A percentile compares a stretch with the other conserved stretches of the same genome.
These are phyloP conservation scores for Euspilapteryx auroguttella DNA, from an alignment of 2,888 invertebrate genomes.

Conservation along the genomic window DNA sequence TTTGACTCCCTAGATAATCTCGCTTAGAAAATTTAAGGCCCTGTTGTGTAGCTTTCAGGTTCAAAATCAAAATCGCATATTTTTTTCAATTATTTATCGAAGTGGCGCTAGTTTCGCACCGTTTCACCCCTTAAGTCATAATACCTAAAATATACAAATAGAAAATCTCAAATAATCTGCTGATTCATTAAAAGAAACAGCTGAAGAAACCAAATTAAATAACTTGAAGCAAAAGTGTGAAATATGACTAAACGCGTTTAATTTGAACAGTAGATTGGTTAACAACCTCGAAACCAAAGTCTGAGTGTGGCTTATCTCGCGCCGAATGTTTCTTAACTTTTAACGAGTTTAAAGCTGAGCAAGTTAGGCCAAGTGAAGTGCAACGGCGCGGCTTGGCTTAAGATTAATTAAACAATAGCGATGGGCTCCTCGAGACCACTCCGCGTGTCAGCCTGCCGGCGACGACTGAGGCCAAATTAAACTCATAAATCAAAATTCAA, in stretches of 20 bases:
- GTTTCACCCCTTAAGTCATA: too few relatives aligned
- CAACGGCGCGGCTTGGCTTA: conserved; percentile 37
- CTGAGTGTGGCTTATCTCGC: conserved; percentile 57
- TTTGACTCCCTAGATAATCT: too few relatives aligned
- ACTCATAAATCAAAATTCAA: conserved; percentile 46
- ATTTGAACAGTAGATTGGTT: conserved; percentile 55
- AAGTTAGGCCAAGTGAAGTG: conserved; percentile 56
- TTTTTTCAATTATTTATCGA: too few relatives aligned
- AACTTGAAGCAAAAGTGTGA: conserved; percentile 11
- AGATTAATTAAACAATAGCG: conserved; percentile 62
- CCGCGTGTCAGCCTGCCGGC: conserved; percentile 57
- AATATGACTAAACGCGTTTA: conserved; percentile 37
- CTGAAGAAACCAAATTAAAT: not conserved
- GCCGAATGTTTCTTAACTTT: conserved; percentile 60
- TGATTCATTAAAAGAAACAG: too few relatives aligned
- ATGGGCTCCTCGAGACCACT: conserved; percentile 59
- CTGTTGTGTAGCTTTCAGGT: too few relatives aligned
- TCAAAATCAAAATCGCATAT: too few relatives aligned
- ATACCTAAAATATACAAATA: too few relatives aligned
- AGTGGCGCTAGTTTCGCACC: too few relatives aligned
- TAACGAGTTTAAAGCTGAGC: conserved; percentile 59
- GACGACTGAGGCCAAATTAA: conserved; percentile 60
- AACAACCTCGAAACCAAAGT: conserved; percentile 49
- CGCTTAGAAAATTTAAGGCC: too few relatives aligned
- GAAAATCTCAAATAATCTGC: too few relatives aligned